Base-by-base conservation (phyloP, 2,113 vertebrate genomes). In the Phrynosoma blainvillii region DNA sequence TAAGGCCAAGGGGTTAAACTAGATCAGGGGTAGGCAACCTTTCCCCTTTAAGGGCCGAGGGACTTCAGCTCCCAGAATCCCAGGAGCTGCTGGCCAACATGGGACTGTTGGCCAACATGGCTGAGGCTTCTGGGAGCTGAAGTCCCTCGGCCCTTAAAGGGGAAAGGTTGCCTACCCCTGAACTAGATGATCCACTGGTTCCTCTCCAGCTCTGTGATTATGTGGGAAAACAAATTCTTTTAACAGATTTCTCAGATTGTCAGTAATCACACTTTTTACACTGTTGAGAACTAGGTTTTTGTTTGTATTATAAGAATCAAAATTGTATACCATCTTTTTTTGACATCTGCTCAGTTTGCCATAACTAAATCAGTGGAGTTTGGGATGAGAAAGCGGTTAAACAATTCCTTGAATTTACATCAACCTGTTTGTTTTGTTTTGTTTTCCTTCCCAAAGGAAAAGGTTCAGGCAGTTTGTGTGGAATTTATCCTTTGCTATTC, bases 331-430 rank as follows among this genome's bases (percentile, higher is more conserved):
- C 36, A 36, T 36, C 1, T 36, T 52, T 62, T 70, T 82, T 73
- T 77, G 71, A 70, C 0, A 0, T 68, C 71, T 40, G 1, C 75
- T 42, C 68, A 88, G 84, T 90, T 92, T 27, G 18, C 6, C 47
- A 42, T 32, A 23, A 9, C 47, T 88, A 27, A 65, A 59, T 82
- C 80, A 89, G 86, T 62, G 59, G 68, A 79, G 32, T 30, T 84
- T 9, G 0, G 32, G n/a, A 56, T 56, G 54, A 85, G 42, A 0
- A 0, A 76, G 1, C 0, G 40, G 27, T 1, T 40, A 36, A 86
- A 90, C 30, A 81, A 83, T 85, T 82, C 27, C 40, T 74, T 47
- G 80, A 14, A 84, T 85, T 42, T 32, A 40, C 20, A 40, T 42
- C 6, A 25, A 56, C 23, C n/a, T 5, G 9, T 8, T 20, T 47